Base-by-base conservation (phyloP, 2,113 vertebrate genomes). In the Ochotona curzoniae region DNA sequence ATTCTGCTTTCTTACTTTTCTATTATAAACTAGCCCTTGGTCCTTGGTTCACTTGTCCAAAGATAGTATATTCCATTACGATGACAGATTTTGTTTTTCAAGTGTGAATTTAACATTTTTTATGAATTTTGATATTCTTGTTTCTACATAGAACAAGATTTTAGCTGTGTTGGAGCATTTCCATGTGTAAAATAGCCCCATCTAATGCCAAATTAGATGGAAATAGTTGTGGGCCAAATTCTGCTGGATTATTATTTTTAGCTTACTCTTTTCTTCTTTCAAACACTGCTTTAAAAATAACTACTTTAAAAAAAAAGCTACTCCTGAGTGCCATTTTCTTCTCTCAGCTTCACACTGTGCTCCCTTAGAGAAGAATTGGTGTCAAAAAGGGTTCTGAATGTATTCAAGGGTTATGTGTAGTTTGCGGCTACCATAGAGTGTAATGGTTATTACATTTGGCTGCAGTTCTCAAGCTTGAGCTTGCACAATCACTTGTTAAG, bases 241-340 rank as follows among this genome's bases (percentile, higher is more conserved):
- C 86, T 84, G 80, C 85, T 93, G 90, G 78, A 84, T 95, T 84
- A 80, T 89, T 97, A 94, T 96, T 96, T 94, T 97, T 95, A 96
- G 94, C 93, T 91, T 88, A 70, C 81, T 95, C 95, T 92, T 92
- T 95, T 94, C 96, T 93, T 94, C 89, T 89, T 93, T 92, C 64
- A 94, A 95, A 88, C 38, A 47, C 25, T 93, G 75, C 93, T 94
- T 95, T 84, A 87, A 95, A 95, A 95, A 92, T 92, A 86, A 80
- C 87, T 69, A 25, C 81, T 83, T 28, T 8, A 87, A 69, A n/a
- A 63, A 44, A 63, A 78, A 84, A 14, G 1, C 44, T 94, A 79
- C 79, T 60, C 3, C 64, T 0, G 2, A 74, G 23, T 69, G 32
- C 70, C 60, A 73, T 92, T 96, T 94, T 89, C 69, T 93, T 83